Conservation (phyloP, 2,797 vertebrate species). For the Myotis daubentonii region DNA sequence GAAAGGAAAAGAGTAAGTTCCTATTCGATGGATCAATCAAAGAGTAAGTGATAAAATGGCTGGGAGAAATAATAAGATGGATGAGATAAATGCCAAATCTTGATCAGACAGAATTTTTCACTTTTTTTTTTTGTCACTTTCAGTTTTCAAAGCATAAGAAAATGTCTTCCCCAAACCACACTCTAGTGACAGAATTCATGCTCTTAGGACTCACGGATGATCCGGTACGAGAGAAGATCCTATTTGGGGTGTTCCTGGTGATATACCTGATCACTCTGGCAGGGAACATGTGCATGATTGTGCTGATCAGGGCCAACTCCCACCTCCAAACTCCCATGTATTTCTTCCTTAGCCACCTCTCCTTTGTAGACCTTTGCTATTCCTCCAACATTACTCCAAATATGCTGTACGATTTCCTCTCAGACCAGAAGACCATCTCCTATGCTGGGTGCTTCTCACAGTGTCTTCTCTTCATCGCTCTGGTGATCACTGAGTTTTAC, state of each 20-base stretch:
- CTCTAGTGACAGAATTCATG: not conserved
- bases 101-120: not conserved
- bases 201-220: slow-evolving; percentile 67
- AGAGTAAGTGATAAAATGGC: not conserved
- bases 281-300: slow-evolving; percentile 67
- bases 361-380: slow-evolving; percentile 76
- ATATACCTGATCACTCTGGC: slow-evolving; percentile 50
- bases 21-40: not conserved
- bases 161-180: slow-evolving; percentile 48
- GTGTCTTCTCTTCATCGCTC: slow-evolving; percentile 73
- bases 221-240: slow-evolving; percentile 22
- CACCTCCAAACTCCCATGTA: slow-evolving; percentile 79
- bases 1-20: not conserved
- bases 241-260: slow-evolving; percentile 57
- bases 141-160: not conserved
- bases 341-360: slow-evolving; percentile 79
- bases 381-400: slow-evolving; percentile 73
- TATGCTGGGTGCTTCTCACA: slow-evolving; percentile 72
- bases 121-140: not conserved
- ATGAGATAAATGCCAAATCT: not conserved
- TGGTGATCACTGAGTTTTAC: slow-evolving; percentile 74
- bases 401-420: slow-evolving; percentile 64
- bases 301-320: slow-evolving; percentile 56
- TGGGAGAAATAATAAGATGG: not conserved
- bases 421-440: slow-evolving; percentile 68